Conservation (phyloP, 2,113 vertebrate species). For the Ictalurus furcatus region DNA sequence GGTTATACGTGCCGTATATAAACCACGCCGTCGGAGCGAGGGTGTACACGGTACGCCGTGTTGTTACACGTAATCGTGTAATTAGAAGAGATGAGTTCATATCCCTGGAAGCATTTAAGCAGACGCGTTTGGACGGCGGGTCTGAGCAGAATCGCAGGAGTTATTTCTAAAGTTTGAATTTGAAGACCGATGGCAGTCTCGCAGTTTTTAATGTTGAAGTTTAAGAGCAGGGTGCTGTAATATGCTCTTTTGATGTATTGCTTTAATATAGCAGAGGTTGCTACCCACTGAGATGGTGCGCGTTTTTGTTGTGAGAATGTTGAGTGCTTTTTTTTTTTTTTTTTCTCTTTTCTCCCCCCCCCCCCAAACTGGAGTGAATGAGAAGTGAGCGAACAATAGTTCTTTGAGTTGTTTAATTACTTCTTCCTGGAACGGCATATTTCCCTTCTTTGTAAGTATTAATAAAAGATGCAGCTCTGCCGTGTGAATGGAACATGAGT, state of each 20-base stretch:
- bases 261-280: conserved; percentile 50
- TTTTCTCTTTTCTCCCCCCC: background rate
- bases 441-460: conserved; percentile 40
- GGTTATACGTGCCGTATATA: conserved; percentile 14
- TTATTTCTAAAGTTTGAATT: background rate
- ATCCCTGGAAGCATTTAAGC: conserved; percentile 4
- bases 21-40: background rate
- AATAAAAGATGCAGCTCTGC: conserved; percentile 44
- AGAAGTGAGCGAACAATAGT: conserved; percentile 42
- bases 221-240: conserved; percentile 36
- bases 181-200: background rate
- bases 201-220: conserved; percentile 3
- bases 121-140: conserved; percentile 12
- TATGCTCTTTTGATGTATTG: conserved; percentile 36
- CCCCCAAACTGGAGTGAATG: conserved; percentile 23
- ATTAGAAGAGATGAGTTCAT: conserved; percentile 36
- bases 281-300: conserved; percentile 20
- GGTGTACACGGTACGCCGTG: background rate
- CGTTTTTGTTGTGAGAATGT: conserved; percentile 31
- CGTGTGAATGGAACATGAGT: conserved; percentile 2
- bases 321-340: background rate
- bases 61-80: conserved; percentile 32
- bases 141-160: background rate
- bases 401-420: conserved; percentile 55
- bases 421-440: conserved; percentile 47